Conservation (phyloP, 2,797 vertebrate species). For the Gobio occitaniae region DNA sequence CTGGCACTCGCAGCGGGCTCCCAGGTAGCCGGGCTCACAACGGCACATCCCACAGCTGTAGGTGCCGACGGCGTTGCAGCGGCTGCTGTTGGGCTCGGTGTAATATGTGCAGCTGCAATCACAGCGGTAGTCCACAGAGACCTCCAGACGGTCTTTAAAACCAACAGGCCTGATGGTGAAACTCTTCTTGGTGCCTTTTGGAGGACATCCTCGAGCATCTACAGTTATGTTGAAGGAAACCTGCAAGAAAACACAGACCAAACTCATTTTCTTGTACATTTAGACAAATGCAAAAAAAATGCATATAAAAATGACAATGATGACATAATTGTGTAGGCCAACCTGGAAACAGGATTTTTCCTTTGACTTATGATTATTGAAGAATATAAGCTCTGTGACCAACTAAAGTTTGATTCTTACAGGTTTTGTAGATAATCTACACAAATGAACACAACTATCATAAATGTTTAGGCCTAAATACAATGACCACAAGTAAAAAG, state of each 20-base stretch:
- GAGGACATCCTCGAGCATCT: constrained; percentile 87
- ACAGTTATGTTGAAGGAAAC: constrained; percentile 91
- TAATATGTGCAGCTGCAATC: constrained; percentile 82
- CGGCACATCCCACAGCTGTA: constrained; percentile 88
- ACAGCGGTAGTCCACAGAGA: constrained; percentile 86
- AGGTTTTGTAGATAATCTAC: background rate
- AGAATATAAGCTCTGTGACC: background rate
- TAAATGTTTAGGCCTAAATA: background rate
- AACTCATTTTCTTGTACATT: background rate
- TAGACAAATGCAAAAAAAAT: background rate
- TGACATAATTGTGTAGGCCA: background rate
- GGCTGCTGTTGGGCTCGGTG: constrained; percentile 77
- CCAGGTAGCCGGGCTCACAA: constrained; percentile 88
- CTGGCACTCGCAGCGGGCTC: constrained; percentile 90
- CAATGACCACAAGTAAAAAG: background rate
- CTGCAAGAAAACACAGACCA: constrained; percentile 66
- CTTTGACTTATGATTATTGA: background rate
- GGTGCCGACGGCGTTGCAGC: constrained; percentile 88
- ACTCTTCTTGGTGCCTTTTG: constrained; percentile 67
- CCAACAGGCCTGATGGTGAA: constrained; percentile 94
- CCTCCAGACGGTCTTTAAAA: constrained; percentile 92
- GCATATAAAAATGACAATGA: background rate
- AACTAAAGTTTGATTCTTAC: background rate
- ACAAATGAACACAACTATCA: background rate
- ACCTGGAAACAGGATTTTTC: background rate